phyloP scores from a whole-genome alignment of 1,140 invertebrate genomes.

The Manduca sexta region DNA sequence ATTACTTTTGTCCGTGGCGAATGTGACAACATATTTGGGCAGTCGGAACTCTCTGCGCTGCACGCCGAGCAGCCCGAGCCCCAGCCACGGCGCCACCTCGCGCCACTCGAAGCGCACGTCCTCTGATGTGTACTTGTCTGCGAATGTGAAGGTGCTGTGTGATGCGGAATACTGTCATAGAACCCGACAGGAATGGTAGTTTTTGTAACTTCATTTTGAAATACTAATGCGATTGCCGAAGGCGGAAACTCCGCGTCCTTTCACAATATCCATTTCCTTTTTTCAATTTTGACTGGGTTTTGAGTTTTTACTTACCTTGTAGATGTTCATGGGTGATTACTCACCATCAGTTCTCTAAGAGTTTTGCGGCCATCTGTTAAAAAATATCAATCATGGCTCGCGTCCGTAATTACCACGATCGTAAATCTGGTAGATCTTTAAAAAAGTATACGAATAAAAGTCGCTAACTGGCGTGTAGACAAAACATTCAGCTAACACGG shows the following conservation, averaged over 20 bases:
- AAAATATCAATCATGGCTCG: not conserved
- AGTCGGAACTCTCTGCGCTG: slow-evolving; percentile 73
- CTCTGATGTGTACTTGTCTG: slow-evolving; percentile 75
- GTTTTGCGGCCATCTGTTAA: too few species aligned
- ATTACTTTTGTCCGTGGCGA: slow-evolving; percentile 73
- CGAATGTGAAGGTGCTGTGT: slow-evolving; percentile 22
- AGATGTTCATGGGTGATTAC: too few species aligned
- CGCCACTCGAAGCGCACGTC: slow-evolving; percentile 75
- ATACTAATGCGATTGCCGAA: too few species aligned
- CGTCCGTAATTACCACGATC: not conserved
- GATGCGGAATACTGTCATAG: too few species aligned
- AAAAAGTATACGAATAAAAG: slow-evolving; percentile 11
- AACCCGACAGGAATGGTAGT: too few species aligned
- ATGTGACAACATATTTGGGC: slow-evolving; percentile 76
- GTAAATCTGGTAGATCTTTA: slow-evolving; percentile 2
- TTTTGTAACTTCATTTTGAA: too few species aligned
- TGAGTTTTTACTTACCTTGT: too few species aligned
- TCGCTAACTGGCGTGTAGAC: slow-evolving; percentile 17
- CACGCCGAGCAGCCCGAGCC: slow-evolving; percentile 63
- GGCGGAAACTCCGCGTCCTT: too few species aligned
- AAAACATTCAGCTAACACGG: slow-evolving; percentile 10
- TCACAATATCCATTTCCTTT: too few species aligned
- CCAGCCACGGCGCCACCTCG: slow-evolving; percentile 65
- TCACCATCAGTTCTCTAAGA: too few species aligned
- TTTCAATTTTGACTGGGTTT: too few species aligned